Evolutionary conservation across 2,888 invertebrate genomes (phyloP).

Genomic region (Tinea semifulvella): DNA sequence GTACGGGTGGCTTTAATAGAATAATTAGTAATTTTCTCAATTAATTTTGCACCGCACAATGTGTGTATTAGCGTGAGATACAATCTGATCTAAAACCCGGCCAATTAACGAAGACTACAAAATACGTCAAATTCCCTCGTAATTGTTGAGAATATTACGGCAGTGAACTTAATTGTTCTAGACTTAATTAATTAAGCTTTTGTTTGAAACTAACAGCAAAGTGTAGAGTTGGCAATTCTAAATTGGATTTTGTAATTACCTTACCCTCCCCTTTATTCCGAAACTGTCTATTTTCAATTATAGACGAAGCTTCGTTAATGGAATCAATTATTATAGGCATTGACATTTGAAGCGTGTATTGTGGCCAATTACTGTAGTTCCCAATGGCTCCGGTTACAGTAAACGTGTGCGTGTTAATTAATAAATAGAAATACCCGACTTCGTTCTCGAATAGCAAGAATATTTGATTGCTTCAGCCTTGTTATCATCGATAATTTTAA

Average conservation of each 20-base stretch:
- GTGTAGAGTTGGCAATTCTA: conserved; percentile 68
- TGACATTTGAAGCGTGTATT: conserved; percentile 12
- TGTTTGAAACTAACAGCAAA: conserved; percentile 68
- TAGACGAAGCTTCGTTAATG: conserved; percentile 59
- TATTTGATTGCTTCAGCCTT: conserved; percentile 21
- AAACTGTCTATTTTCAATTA: conserved; percentile 65
- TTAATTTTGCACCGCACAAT: conserved; percentile 36
- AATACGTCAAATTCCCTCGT: conserved; percentile 61
- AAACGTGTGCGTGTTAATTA: background rate
- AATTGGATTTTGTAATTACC: conserved; percentile 68
- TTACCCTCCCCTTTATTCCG: conserved; percentile 56
- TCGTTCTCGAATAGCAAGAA: no score
- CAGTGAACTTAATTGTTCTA: conserved; percentile 66
- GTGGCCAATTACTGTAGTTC: background rate
- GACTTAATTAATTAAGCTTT: conserved; percentile 68
- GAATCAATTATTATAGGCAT: conserved; percentile 50
- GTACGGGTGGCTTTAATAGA: conserved; percentile 25
- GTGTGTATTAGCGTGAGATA: conserved; percentile 54
- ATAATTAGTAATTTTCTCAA: conserved; percentile 61
- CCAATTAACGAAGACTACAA: conserved; percentile 59
- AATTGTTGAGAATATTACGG: conserved; percentile 66
- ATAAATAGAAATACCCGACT: background rate
- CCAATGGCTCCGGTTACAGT: background rate
- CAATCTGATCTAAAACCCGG: conserved; percentile 56
- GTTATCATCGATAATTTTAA: background rate